Percentiles rank a stretch among this genome's conserved stretches.
Conservation (phyloP, 1,140 invertebrate species). For the Rhyacophila brunnea region DNA sequence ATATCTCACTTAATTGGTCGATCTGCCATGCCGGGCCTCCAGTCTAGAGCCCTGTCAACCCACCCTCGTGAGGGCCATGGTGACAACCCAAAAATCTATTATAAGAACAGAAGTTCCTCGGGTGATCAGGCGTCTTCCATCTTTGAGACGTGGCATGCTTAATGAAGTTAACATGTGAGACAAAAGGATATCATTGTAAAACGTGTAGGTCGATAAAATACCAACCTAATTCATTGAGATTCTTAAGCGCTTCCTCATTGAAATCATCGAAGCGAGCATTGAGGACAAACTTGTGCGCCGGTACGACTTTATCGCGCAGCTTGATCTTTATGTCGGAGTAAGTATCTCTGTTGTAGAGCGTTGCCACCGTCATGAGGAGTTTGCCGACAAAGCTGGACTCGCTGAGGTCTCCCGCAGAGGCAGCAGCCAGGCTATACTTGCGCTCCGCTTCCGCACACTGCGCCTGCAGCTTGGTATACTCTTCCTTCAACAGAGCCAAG, state of each 20-base stretch:
- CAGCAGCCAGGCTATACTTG: slow-evolving; percentile 75
- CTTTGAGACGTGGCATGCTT: no score
- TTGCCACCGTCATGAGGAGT: slow-evolving; percentile 76
- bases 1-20: no score
- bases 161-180: no score
- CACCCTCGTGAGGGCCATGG: no score
- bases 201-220: no score
- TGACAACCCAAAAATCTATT: no score
- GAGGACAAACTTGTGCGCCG: slow-evolving; percentile 87
- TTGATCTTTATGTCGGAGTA: slow-evolving; percentile 78
- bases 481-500: slow-evolving; percentile 79
- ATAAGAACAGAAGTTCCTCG: no score
- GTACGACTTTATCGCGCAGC: slow-evolving; percentile 68
- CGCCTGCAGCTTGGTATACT: slow-evolving; percentile 88
- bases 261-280: slow-evolving; percentile 84
- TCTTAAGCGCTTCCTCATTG: slow-evolving; percentile 67
- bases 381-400: slow-evolving; percentile 77
- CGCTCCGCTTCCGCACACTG: slow-evolving; percentile 78
- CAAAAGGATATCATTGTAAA: no score
- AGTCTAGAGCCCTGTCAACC: no score
- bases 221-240: slow-evolving; percentile 68
- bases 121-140: no score
- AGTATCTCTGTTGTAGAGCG: slow-evolving; percentile 73
- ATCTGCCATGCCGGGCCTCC: no score
- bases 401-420: slow-evolving; percentile 52